Evolutionary conservation across 2,888 invertebrate genomes (phyloP).

Genomic region (Drosophila lacicola): DNA sequence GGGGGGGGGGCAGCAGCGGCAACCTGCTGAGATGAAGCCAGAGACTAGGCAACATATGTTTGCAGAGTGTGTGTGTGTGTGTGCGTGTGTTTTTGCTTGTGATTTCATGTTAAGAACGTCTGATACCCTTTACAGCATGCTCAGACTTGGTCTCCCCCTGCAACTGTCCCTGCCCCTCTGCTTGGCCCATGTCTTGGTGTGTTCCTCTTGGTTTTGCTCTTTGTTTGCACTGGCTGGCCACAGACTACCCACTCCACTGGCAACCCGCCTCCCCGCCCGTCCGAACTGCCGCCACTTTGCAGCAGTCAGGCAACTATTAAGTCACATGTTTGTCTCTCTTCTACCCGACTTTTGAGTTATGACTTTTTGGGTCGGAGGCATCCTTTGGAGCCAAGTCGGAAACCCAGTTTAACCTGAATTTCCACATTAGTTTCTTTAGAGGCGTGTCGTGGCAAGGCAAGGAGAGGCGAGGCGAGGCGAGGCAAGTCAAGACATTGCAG

Average conservation of each 20-base stretch:
- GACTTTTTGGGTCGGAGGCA: constrained; percentile 48
- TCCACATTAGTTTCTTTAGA: constrained; percentile 69
- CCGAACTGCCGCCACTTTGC: not conserved
- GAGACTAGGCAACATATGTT: constrained; percentile 67
- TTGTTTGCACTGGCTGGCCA: constrained; percentile 33
- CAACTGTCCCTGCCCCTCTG: not conserved
- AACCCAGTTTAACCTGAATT: constrained; percentile 81
- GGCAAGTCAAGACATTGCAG: not conserved
- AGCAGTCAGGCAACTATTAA: constrained; percentile 73
- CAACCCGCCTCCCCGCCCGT: not conserved
- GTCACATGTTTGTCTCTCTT: constrained; percentile 76
- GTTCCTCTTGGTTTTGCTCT: constrained; percentile 16
- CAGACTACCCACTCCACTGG: constrained; percentile 7
- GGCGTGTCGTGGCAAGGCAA: not conserved
- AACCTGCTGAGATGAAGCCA: constrained; percentile 73
- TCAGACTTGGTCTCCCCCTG: not conserved
- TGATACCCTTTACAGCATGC: constrained; percentile 55
- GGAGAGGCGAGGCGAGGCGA: too few species aligned
- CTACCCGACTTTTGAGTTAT: constrained; percentile 73
- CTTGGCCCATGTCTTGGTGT: not conserved
- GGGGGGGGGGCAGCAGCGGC: constrained; percentile 34
- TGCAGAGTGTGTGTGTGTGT: constrained; percentile 29
- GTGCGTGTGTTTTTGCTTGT: constrained; percentile 41
- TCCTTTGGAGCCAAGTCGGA: constrained; percentile 19
- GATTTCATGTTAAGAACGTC: constrained; percentile 69